These are phyloP conservation scores for Paracyclopina nana DNA, from an alignment of 1,140 invertebrate genomes.

Conservation along the genomic window DNA sequence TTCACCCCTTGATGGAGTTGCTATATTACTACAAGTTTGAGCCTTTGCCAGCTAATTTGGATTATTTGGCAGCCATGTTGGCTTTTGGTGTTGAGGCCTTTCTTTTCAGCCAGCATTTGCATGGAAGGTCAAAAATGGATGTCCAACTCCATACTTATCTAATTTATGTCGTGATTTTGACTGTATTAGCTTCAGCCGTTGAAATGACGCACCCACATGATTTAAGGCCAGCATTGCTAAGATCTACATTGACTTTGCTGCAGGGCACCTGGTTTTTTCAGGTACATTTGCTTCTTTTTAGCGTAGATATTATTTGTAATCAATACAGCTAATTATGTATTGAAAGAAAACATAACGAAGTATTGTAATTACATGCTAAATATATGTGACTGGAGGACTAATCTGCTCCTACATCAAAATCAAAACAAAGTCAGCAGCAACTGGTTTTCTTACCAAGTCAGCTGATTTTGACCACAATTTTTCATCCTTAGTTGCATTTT, in stretches of 20 bases:
- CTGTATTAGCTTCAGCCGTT: neutral
- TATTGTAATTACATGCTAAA: too few species aligned
- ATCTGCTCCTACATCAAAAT: too few species aligned
- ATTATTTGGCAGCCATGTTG: slow-evolving; percentile 27
- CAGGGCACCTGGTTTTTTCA: slow-evolving; percentile 20
- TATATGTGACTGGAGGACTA: too few species aligned
- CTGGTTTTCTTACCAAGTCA: too few species aligned
- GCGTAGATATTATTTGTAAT: neutral
- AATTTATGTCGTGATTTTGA: neutral
- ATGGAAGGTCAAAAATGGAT: slow-evolving; percentile 29
- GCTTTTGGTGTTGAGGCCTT: slow-evolving; percentile 30
- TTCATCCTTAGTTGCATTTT: too few species aligned
- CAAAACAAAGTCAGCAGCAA: too few species aligned
- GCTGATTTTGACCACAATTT: too few species aligned
- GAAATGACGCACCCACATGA: neutral
- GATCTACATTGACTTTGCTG: neutral
- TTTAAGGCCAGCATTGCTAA: neutral
- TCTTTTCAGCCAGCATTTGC: slow-evolving; percentile 32
- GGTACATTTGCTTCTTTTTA: neutral
- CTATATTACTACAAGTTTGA: slow-evolving; percentile 24
- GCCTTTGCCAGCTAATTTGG: slow-evolving; percentile 26
- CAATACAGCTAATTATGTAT: too few species aligned
- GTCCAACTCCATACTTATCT: slow-evolving; percentile 22
- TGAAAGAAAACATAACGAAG: too few species aligned
- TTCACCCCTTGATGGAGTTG: slow-evolving; percentile 29